Conservation (phyloP, 2,797 vertebrate species). For the Diglossa cyanea region DNA sequence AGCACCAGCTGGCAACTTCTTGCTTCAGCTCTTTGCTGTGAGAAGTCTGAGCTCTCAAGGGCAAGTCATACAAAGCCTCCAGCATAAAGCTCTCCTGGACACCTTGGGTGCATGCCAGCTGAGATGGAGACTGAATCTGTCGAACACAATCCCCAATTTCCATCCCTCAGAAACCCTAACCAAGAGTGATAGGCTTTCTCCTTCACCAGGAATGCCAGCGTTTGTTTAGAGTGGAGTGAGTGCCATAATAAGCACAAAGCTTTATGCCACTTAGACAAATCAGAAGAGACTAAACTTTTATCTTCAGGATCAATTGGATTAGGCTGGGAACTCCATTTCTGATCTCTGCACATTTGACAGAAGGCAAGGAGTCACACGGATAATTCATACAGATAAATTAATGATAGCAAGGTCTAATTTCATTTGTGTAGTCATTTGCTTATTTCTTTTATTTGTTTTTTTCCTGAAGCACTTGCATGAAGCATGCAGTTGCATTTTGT, state of each 20-base stretch:
- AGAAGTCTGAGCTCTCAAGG: not conserved
- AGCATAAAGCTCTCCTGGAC: not conserved
- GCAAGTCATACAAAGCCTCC: not conserved
- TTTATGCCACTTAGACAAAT: not conserved
- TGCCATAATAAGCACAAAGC: rapidly evolving
- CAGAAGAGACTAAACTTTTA: not conserved
- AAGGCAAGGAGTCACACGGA: not conserved
- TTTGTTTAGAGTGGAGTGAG: not conserved
- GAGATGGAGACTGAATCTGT: not conserved
- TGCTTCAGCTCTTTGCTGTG: not conserved
- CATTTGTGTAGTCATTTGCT: not conserved
- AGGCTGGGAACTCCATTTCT: not conserved
- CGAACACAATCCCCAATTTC: not conserved
- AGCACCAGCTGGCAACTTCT: not conserved
- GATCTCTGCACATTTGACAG: not conserved
- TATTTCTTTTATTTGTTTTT: not conserved
- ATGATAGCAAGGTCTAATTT: not conserved
- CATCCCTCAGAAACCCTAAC: not conserved
- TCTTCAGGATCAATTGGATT: not conserved
- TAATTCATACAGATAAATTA: not conserved
- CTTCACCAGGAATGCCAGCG: not conserved
- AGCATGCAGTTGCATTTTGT: not conserved
- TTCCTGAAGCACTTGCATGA: not conserved
- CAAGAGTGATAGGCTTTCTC: not conserved
- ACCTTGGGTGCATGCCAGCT: not conserved